Evolutionary conservation across 1,140 invertebrate genomes (phyloP).

Genomic region (Plectrocnemia conspersa): DNA sequence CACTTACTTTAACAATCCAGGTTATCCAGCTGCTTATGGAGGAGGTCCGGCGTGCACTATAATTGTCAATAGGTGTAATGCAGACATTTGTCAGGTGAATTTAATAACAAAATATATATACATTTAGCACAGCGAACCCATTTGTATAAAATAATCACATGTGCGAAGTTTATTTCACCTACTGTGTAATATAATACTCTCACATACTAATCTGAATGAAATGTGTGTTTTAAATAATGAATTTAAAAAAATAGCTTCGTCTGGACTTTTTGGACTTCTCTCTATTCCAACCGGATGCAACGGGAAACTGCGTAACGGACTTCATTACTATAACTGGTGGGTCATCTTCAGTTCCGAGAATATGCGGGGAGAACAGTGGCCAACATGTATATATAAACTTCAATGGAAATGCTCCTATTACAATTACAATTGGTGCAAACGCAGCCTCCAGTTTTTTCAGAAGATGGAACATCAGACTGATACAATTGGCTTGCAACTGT

Average conservation of each 20-base stretch:
- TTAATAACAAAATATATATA: conserved; percentile 8
- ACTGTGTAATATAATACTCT: too few species aligned
- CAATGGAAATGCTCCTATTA: conserved; percentile 61
- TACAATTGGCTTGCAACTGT: conserved; percentile 68
- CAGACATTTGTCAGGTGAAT: conserved; percentile 71
- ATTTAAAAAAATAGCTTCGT: conserved; percentile 52
- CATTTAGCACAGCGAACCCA: conserved; percentile 7
- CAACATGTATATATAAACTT: conserved; percentile 80
- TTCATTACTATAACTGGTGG: conserved; percentile 65
- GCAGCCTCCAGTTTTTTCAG: conserved; percentile 56
- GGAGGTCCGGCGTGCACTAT: conserved; percentile 66
- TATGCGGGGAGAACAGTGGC: conserved; percentile 77
- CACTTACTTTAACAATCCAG: conserved; percentile 75
- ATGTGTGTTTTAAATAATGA: conserved; percentile 10
- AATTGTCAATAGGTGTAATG: conserved; percentile 62
- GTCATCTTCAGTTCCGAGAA: conserved; percentile 58
- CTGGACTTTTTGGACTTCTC: conserved; percentile 72
- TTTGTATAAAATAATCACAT: too few species aligned
- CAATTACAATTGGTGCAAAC: conserved; percentile 62
- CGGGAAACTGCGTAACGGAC: conserved; percentile 67
- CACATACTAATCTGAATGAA: too few species aligned
- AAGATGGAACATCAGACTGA: conserved; percentile 71
- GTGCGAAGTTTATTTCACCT: too few species aligned
- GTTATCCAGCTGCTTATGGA: conserved; percentile 62
- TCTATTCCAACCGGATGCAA: conserved; percentile 65